Base-by-base conservation (phyloP, 2,113 vertebrate genomes). In the Amphiprion percula region DNA sequence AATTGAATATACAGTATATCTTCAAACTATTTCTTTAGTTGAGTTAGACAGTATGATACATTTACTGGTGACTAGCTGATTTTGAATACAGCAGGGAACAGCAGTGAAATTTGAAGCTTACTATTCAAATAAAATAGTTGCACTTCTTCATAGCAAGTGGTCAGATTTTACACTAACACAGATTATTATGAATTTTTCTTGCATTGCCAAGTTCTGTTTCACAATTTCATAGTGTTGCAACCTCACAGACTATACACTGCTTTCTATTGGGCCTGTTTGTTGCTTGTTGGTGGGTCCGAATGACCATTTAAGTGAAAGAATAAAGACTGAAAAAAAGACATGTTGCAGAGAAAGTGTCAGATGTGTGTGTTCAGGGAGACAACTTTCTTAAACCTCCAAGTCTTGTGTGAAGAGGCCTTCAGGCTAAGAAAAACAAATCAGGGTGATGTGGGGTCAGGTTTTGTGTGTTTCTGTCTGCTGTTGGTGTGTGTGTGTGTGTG, bases 401-500 rank as follows among this genome's bases (percentile, higher is more conserved):
- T 82, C 6, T 19, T 64, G 56, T 8, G 14, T n/a, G 49, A 81
- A 60, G 60, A 65, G n/a, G 47, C 68, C 62, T 64, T 9, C 14
- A 54, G 66, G 87, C 78, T 41, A 61, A 73, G 50, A 74, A 80
- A 82, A 79, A 75, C 63, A 87, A 59, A 56, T 33, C 5, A 2
- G 67, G 28, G 78, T 68, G 59, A 46, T 62, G 53, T 30, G 10
- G 63, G 73, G 75, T n/a, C 55, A 74, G 23, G 37, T 33, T 28
- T 1, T 59, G 60, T 54, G n/a, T 50, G 23, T 41, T 50, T 56
- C 46, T 79, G 73, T 75, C 4, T 39, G 19, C 52, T 30, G 23
- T 24, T 52, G 21, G 21, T 21, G 21, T 21, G 21, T 21, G 21
- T 21, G 21, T 21, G 21, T 21, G 21, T 21, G 21, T 21, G 21